Conservation (phyloP, 2,888 invertebrate genomes). For the Athrips mouffetella region DNA sequence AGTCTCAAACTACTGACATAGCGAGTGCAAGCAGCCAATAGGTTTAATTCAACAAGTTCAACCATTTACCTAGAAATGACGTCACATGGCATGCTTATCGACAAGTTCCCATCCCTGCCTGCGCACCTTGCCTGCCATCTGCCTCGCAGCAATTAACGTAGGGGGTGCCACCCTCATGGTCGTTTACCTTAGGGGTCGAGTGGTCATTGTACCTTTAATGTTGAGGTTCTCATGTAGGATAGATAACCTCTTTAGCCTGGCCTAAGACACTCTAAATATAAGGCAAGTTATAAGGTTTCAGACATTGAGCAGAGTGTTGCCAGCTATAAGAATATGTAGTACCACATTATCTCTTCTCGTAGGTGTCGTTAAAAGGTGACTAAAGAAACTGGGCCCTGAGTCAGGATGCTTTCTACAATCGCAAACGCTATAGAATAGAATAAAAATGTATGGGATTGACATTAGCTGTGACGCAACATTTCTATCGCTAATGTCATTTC, state of each 20-base stretch:
- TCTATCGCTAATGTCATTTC: too few relatives aligned
- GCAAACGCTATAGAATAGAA: too few relatives aligned
- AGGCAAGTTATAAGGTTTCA: background rate
- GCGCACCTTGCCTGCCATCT: slow-evolving; percentile 76
- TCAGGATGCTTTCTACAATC: too few relatives aligned
- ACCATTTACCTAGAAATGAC: background rate
- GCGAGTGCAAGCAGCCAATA: background rate
- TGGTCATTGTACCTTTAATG: slow-evolving; percentile 56
- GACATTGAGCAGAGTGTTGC: too few relatives aligned
- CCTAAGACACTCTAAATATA: too few relatives aligned
- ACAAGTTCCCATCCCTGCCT: slow-evolving; percentile 62
- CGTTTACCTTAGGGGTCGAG: slow-evolving; percentile 69
- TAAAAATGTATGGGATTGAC: too few relatives aligned
- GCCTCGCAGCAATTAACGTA: slow-evolving; percentile 72
- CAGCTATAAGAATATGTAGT: too few relatives aligned
- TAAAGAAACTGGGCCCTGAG: too few relatives aligned
- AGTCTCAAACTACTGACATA: background rate
- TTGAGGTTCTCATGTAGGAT: slow-evolving; percentile 12
- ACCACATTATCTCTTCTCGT: too few relatives aligned
- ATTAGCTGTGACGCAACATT: too few relatives aligned
- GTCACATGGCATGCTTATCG: slow-evolving; percentile 38
- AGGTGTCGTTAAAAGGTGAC: too few relatives aligned
- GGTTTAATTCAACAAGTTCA: background rate
- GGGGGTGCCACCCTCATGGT: slow-evolving; percentile 76
- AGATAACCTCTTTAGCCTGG: background rate